Evolutionary conservation across 2,888 invertebrate genomes (phyloP), one percentile per base, ranked within the genome.

Genomic region (Andrena bucephala): DNA sequence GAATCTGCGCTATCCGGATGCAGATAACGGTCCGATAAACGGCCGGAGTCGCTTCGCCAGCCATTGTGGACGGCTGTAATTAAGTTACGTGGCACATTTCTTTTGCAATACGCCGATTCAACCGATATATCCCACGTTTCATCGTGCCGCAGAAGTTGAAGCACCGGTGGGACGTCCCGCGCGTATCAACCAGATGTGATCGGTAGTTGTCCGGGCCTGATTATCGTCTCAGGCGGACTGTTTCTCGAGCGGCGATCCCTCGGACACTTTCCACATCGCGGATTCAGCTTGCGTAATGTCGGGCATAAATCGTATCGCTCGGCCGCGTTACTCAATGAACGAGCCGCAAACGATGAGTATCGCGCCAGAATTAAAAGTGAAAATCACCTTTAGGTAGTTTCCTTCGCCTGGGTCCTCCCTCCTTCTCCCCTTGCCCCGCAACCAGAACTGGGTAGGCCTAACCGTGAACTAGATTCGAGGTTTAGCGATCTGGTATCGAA

Each of bases 1-100:
- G 63, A 72, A 83, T 83, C 76, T 42, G 16, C 48, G 75, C 63
- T 62, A 68, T 72, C 76, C 76, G 72, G 82, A 71, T 48, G 63
- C 52, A 65, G 82, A 83, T 82, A 81, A 76, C 67, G 16, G 52
- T 8, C 36, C n/a, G 54, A 74, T 69, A 75, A 4, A 68, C 33
- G 27, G 7, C 2, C 2, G 31, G 54, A n/a, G n/a, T 13, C 36
- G 63, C 42, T 54, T 36, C 27, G 16, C 59, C 29, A 67, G 31
- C 29, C 27, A 29, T 77, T 36, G 36, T 20, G 52, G 59, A 54
- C 60, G 66, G 57, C 62, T 59, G 65, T 62, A 67, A 71, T 70
- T 60, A n/a, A 31, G 20, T 52, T 20, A 20, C n/a, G 52, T 52
- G 52, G n/a, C 52, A 52, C 1, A 24, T 57, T 10, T 57, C 24